A percentile compares a stretch with the other conserved stretches of the same genome.
phyloP scores from a whole-genome alignment of 2,113 vertebrate genomes.

The Cyanistes caeruleus region DNA sequence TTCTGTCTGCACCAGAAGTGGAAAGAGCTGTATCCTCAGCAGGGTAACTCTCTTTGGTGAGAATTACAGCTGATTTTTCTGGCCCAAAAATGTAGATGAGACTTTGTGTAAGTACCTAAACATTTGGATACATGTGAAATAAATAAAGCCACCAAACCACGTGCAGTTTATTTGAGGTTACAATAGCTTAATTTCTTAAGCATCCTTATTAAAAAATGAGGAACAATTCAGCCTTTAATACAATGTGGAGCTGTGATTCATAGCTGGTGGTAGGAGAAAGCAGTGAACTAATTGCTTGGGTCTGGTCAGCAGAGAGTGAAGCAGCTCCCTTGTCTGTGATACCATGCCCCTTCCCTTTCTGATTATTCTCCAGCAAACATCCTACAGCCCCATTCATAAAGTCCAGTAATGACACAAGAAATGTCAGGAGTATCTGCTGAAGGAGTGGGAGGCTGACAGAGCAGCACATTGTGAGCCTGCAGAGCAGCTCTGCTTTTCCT shows the following conservation, averaged over 20 bases:
- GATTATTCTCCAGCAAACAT: constrained; percentile 69
- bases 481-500: constrained; percentile 71
- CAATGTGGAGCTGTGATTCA: constrained; percentile 26
- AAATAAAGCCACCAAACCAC: background rate
- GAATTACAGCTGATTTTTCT: background rate
- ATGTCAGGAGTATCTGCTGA: constrained; percentile 76
- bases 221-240: constrained; percentile 14
- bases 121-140: background rate
- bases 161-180: constrained; percentile 49
- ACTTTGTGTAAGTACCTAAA: constrained; percentile 48
- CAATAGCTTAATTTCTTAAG: constrained; percentile 42
- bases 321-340: constrained; percentile 50
- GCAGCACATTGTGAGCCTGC: constrained; percentile 75
- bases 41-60: background rate
- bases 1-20: background rate
- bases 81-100: background rate
- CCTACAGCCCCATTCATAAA: constrained; percentile 79
- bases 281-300: constrained; percentile 52
- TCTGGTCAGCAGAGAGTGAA: constrained; percentile 59
- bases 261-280: constrained; percentile 33
- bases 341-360: constrained; percentile 55
- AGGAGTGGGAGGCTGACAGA: constrained; percentile 78
- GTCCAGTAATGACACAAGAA: constrained; percentile 77
- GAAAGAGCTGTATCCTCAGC: background rate
- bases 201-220: background rate